Conservation (phyloP, 53 echinoderm and acorn worm species). For the Holothuria leucospilota region DNA sequence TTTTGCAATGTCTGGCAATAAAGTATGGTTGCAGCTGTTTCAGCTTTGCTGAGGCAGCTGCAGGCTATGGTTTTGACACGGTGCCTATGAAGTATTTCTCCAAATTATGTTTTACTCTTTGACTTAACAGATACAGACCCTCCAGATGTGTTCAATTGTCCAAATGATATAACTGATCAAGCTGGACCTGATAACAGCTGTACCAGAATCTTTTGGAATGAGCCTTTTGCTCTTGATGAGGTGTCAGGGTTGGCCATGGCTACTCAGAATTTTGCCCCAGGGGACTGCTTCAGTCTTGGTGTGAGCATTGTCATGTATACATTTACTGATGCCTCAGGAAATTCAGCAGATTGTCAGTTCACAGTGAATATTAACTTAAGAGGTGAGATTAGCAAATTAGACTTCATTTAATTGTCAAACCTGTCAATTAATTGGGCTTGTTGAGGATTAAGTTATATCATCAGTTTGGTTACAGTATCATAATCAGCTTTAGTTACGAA, state of each 20-base stretch:
- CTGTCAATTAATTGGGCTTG: neutral
- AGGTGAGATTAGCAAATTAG: slow-evolving; percentile 1
- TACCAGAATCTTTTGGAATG: slow-evolving; percentile 12
- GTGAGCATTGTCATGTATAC: neutral
- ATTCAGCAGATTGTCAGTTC: slow-evolving; percentile 6
- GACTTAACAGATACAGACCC: neutral
- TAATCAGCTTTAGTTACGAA: too few relatives aligned
- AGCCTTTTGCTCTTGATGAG: slow-evolving; percentile 3
- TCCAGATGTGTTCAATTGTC: slow-evolving; percentile 7
- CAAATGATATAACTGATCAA: neutral
- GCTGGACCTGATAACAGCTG: neutral
- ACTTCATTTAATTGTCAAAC: neutral
- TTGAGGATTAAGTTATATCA: too few relatives aligned
- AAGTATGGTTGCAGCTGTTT: too few relatives aligned
- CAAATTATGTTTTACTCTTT: neutral
- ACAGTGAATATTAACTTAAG: neutral
- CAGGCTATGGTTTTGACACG: too few relatives aligned
- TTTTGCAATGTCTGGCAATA: too few relatives aligned
- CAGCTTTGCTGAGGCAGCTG: too few relatives aligned
- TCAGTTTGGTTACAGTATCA: too few relatives aligned
- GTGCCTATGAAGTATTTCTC: too few relatives aligned
- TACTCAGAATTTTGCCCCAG: neutral
- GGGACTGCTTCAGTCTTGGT: slow-evolving; percentile 20
- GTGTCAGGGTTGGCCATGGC: neutral
- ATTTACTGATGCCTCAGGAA: slow-evolving; percentile 5